Conservation (phyloP, 2,888 invertebrate species). For the Yponomeuta plumbellus region DNA sequence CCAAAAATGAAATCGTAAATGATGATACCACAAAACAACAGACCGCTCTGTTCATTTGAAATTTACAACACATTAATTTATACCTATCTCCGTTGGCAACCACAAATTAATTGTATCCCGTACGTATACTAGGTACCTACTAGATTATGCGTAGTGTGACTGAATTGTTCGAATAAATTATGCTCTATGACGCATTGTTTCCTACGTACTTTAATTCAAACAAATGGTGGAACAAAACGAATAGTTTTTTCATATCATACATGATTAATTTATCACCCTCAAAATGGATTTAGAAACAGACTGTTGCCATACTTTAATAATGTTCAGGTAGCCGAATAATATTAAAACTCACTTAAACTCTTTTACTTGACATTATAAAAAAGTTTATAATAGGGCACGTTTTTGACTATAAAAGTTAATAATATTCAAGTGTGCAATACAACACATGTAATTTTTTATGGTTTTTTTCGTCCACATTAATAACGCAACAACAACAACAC, state of each 20-base stretch:
- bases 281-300: background rate
- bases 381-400: too few relatives aligned
- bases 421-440: too few relatives aligned
- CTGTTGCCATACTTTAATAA: background rate
- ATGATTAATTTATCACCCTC: conserved; percentile 18
- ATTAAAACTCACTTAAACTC: too few relatives aligned
- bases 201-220: conserved; percentile 30
- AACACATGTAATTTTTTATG: too few relatives aligned
- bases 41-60: conserved; percentile 36
- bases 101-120: conserved; percentile 61
- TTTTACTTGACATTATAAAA: too few relatives aligned
- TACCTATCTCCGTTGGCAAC: conserved; percentile 52
- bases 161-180: conserved; percentile 39
- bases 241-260: conserved; percentile 17
- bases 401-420: too few relatives aligned
- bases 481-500: too few relatives aligned
- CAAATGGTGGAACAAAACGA: conserved; percentile 11
- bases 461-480: too few relatives aligned
- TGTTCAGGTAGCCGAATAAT: background rate
- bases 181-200: conserved; percentile 36
- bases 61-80: conserved; percentile 60
- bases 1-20: conserved; percentile 2
- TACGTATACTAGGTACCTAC: background rate
- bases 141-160: conserved; percentile 37
- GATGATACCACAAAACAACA: conserved; percentile 20